A percentile compares a stretch with the other conserved stretches of the same genome.
These are phyloP conservation scores for Ips nitidus DNA, from an alignment of 1,140 invertebrate genomes.

Conservation along the genomic window DNA sequence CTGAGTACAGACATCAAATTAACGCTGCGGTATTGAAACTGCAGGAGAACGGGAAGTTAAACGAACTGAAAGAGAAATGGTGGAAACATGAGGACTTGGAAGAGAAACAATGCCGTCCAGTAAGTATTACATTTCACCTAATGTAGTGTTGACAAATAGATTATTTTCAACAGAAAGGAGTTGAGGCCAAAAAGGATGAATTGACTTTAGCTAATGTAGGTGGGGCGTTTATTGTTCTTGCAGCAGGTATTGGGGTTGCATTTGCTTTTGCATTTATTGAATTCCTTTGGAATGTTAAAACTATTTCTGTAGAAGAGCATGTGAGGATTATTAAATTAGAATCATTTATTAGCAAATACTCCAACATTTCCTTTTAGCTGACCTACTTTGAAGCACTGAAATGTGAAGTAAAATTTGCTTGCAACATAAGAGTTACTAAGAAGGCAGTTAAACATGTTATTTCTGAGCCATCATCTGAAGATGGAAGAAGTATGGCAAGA, in stretches of 20 bases:
- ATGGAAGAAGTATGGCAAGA: constrained; percentile 31
- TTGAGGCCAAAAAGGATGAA: constrained; percentile 54
- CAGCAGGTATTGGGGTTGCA: constrained; percentile 67
- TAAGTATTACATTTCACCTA: constrained; percentile 1
- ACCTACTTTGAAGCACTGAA: constrained; percentile 63
- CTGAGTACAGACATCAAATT: constrained; percentile 68
- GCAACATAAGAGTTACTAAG: constrained; percentile 64
- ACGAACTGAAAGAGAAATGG: constrained; percentile 81
- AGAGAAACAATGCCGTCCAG: constrained; percentile 36
- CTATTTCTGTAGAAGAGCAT: constrained; percentile 75
- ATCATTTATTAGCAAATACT: background rate
- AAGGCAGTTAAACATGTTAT: constrained; percentile 58
- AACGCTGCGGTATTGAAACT: constrained; percentile 76
- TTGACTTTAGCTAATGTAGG: constrained; percentile 80
- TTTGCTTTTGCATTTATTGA: constrained; percentile 71
- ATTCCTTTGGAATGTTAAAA: constrained; percentile 79
- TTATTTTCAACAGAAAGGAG: constrained; percentile 6
- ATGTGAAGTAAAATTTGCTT: constrained; percentile 63
- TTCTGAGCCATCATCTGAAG: constrained; percentile 34
- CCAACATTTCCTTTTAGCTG: constrained; percentile 56
- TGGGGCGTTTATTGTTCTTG: constrained; percentile 86
- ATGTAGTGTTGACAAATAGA: background rate
- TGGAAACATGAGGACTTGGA: constrained; percentile 70
- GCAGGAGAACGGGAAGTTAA: constrained; percentile 77
- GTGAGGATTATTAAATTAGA: constrained; percentile 51